Percentiles rank a stretch among this genome's conserved stretches.
phyloP scores from a whole-genome alignment of 2,888 invertebrate genomes.

The Branchellion lobata region DNA sequence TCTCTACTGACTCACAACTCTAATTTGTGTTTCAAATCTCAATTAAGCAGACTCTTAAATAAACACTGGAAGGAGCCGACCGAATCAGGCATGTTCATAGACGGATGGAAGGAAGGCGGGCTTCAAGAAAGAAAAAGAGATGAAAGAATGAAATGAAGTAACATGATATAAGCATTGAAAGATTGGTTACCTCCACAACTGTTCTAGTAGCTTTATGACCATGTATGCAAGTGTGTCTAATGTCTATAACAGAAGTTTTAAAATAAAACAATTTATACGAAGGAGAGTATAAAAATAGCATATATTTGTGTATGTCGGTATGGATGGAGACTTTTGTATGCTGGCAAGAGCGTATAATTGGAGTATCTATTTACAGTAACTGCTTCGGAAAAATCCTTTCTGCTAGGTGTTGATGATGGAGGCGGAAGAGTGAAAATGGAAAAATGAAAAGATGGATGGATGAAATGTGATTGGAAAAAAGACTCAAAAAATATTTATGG shows the following conservation, averaged over 20 bases:
- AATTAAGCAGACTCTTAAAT: too few species aligned
- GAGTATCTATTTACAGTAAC: slow-evolving; percentile 6
- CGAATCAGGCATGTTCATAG: too few species aligned
- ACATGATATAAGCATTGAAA: slow-evolving; percentile 10
- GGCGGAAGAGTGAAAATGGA: neutral
- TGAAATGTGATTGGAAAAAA: too few species aligned
- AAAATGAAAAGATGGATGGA: neutral
- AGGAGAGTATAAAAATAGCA: neutral
- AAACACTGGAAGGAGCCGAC: too few species aligned
- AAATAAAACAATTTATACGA: neutral
- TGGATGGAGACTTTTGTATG: neutral
- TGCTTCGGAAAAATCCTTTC: neutral
- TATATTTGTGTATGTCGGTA: neutral
- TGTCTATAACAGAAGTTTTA: too few species aligned
- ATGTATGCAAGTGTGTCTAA: too few species aligned
- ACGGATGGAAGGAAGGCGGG: neutral
- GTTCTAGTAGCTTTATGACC: neutral
- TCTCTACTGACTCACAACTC: too few species aligned
- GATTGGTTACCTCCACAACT: neutral
- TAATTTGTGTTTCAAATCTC: too few species aligned
- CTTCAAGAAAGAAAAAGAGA: neutral
- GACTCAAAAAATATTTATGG: too few species aligned
- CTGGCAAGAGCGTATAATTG: neutral
- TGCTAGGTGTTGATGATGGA: slow-evolving; percentile 8
- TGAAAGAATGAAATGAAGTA: slow-evolving; percentile 6